Base-by-base conservation (phyloP, 2,797 vertebrate species). In the Arrhamphus sclerolepis region DNA sequence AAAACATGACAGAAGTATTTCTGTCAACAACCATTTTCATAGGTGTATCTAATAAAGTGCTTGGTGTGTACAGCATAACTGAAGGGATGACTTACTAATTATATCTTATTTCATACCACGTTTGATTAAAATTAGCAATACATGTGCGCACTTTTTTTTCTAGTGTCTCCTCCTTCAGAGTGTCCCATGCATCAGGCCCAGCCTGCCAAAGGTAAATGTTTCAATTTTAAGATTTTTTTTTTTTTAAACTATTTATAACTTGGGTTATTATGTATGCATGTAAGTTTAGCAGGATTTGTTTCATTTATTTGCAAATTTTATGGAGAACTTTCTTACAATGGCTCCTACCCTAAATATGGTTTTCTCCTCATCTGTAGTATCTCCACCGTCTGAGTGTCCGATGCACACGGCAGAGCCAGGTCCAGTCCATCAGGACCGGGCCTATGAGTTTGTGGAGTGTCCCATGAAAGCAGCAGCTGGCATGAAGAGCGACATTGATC, bases 371-470 rank as follows among this genome's bases (percentile, higher is more conserved):
- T 46, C 31, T 41, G 7, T 5, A 85, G 83, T 2, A 0, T 73
- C 84, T 53, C 80, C 85, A 46, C 78, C 83, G 0, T 3, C 83
- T 5, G 85, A 77, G 56, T 81, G 72, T 72, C 87, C 87, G 0
- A 81, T 86, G 84, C 82, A 85, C 42, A 44, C 41, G 40, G 76
- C 79, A 8, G 17, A 53, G 0, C 44, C 78, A 31, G 89, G 86
- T 39, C 96, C 96, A 29, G 86, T 70, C n/a, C 97, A 98, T 86
- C 97, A 98, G 38, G 93, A 96, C 19, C 90, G 87, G 18, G 97
- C 97, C 0, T 98, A 98, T 8, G 94, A 96, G 54, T 98, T 93
- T 24, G 94, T 98, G 49, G 88, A 87, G 10, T 96, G 96, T 82
- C 96, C 96, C 0, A 88, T 97, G 85, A 94, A 75, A 7, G 86